Evolutionary conservation across 2,113 vertebrate genomes (phyloP).

Genomic region (Excalfactoria chinensis): DNA sequence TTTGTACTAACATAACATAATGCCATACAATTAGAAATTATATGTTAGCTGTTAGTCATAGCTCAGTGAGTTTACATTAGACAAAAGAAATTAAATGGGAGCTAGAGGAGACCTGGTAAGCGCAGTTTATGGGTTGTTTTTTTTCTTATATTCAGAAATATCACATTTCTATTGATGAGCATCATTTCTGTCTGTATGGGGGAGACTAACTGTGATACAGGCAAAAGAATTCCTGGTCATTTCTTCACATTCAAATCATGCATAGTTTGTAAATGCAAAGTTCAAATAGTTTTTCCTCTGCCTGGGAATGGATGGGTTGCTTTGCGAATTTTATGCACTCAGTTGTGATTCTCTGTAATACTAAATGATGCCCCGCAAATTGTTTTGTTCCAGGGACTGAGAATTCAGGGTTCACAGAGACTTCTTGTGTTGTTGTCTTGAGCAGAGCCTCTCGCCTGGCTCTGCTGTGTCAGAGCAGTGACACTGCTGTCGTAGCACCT

Average conservation of each 20-base stretch:
- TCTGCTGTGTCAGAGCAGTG: accelerated
- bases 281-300: background rate
- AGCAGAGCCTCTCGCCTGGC: background rate
- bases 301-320: background rate
- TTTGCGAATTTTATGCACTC: background rate
- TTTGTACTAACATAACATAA: constrained; percentile 76
- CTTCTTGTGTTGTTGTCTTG: background rate
- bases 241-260: constrained; percentile 3
- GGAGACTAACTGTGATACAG: constrained; percentile 44
- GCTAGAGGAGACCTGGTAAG: constrained; percentile 69
- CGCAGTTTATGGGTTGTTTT: constrained; percentile 6
- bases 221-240: constrained; percentile 50
- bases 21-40: constrained; percentile 78
- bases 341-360: background rate
- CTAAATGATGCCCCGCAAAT: background rate
- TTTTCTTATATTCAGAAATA: constrained; percentile 59
- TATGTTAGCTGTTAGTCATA: constrained; percentile 78
- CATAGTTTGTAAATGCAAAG: constrained; percentile 15
- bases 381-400: background rate
- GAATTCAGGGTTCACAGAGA: background rate
- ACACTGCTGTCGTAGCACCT: background rate
- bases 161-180: constrained; percentile 69
- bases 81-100: constrained; percentile 78
- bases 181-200: constrained; percentile 35
- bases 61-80: constrained; percentile 80